A percentile compares a stretch with the other conserved stretches of the same genome.
Conservation (phyloP, 1,140 invertebrate genomes). For the Lepidostoma basale region DNA sequence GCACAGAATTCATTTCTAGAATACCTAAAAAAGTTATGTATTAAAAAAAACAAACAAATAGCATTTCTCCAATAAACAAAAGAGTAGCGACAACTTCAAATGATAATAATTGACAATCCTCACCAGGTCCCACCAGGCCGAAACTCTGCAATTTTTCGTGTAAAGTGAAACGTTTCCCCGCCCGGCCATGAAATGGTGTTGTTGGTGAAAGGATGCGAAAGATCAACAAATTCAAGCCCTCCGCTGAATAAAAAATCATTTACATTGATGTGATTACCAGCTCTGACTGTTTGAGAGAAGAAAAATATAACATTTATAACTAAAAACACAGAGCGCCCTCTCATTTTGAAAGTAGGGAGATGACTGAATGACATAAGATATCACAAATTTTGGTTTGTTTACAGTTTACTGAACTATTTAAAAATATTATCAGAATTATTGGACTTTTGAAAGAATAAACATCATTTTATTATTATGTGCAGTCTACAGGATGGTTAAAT, state of each 20-base stretch:
- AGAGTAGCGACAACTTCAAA: too few species aligned
- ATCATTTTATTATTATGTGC: too few species aligned
- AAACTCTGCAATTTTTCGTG: conserved; percentile 38
- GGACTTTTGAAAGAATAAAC: too few species aligned
- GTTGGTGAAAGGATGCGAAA: conserved; percentile 57
- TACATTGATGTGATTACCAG: conserved; percentile 20
- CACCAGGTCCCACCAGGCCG: conserved; percentile 46
- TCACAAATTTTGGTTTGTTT: too few species aligned
- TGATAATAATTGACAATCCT: too few species aligned
- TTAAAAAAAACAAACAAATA: too few species aligned
- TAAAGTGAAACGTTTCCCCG: conserved; percentile 45
- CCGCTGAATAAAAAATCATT: conserved; percentile 50
- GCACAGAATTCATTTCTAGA: conserved; percentile 63
- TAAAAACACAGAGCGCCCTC: background rate
- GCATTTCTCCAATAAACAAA: too few species aligned
- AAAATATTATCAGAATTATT: too few species aligned
- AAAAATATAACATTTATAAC: background rate
- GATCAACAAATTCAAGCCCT: conserved; percentile 56
- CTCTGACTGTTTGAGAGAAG: background rate
- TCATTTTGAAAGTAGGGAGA: background rate
- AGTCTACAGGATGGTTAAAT: too few species aligned
- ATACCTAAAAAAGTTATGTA: conserved; percentile 63
- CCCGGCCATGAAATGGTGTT: conserved; percentile 55
- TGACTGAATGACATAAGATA: too few species aligned
- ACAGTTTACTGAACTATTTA: too few species aligned